Conservation (phyloP, 2,113 vertebrate genomes). For the Phrynosoma platyrhinos region DNA sequence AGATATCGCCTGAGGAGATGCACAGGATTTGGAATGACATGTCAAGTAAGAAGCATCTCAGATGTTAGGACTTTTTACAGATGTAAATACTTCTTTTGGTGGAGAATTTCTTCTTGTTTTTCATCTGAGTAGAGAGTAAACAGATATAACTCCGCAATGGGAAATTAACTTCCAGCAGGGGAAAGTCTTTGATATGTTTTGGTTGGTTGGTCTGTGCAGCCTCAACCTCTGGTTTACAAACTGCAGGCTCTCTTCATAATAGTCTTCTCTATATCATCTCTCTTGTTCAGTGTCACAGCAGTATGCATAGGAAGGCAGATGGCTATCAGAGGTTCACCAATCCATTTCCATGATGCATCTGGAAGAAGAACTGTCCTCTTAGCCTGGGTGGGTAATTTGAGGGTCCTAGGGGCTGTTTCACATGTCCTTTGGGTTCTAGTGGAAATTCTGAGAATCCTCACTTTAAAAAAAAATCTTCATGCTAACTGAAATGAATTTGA, state of each 20-base stretch:
- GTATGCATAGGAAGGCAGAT: slow-evolving; percentile 47
- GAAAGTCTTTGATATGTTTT: slow-evolving; percentile 68
- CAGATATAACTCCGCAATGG: slow-evolving; percentile 63
- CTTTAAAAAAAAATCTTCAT: background rate
- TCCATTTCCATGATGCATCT: slow-evolving; percentile 43
- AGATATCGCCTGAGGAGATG: slow-evolving; percentile 99
- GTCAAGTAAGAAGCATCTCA: slow-evolving; percentile 98
- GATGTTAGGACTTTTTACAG: slow-evolving; percentile 86
- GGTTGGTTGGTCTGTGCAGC: slow-evolving; percentile 65
- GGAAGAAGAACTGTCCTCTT: slow-evolving; percentile 58
- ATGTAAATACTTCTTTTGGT: slow-evolving; percentile 73
- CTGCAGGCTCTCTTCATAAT: slow-evolving; percentile 64
- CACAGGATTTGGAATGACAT: slow-evolving; percentile 99
- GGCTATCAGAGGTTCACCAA: slow-evolving; percentile 22
- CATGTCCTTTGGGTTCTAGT: background rate
- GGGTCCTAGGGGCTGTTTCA: background rate
- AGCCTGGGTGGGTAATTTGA: slow-evolving; percentile 33
- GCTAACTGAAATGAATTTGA: background rate
- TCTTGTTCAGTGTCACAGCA: slow-evolving; percentile 53
- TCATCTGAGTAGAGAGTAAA: slow-evolving; percentile 51
- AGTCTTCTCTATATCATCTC: slow-evolving; percentile 51
- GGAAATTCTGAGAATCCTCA: background rate
- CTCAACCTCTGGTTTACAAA: slow-evolving; percentile 70
- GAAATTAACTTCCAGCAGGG: slow-evolving; percentile 59
- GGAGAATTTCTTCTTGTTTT: slow-evolving; percentile 45